Evolutionary conservation across 1,140 invertebrate genomes (phyloP).

Genomic region (Bombus pyrosoma): DNA sequence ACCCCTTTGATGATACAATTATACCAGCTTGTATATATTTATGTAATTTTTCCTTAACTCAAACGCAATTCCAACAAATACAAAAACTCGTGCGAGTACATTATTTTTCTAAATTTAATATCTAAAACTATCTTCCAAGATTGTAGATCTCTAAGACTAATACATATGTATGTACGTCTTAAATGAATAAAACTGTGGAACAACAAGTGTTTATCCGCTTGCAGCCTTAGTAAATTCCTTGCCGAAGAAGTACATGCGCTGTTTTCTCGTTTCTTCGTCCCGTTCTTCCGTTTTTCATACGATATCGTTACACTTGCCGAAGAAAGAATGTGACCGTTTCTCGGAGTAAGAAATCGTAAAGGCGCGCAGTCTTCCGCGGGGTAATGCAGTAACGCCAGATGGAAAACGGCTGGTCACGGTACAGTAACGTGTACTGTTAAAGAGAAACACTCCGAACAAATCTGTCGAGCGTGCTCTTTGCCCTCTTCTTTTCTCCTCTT

Average conservation of each 20-base stretch:
- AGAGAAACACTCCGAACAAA: slow-evolving; percentile 59
- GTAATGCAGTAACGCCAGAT: slow-evolving; percentile 62
- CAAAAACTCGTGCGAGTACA: too few species aligned
- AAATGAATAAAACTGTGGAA: too few species aligned
- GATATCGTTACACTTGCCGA: slow-evolving; percentile 17
- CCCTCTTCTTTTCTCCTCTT: background rate
- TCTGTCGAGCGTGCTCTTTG: slow-evolving; percentile 63
- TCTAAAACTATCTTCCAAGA: background rate
- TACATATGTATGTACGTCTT: too few species aligned
- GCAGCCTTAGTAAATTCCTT: background rate
- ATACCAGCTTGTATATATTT: too few species aligned
- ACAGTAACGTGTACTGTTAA: slow-evolving; percentile 78
- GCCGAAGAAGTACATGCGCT: too few species aligned
- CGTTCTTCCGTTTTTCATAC: background rate
- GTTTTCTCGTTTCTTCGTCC: background rate
- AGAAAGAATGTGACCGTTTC: slow-evolving; percentile 35
- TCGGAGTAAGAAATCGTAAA: slow-evolving; percentile 29
- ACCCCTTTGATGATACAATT: too few species aligned
- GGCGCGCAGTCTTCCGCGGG: slow-evolving; percentile 34
- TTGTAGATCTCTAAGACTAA: background rate
- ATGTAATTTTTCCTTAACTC: too few species aligned
- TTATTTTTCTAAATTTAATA: background rate
- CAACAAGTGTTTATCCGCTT: background rate
- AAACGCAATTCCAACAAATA: too few species aligned
- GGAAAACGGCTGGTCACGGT: slow-evolving; percentile 74